phyloP scores from a whole-genome alignment of 2,797 vertebrate species.

The Diplodus puntazzo region DNA sequence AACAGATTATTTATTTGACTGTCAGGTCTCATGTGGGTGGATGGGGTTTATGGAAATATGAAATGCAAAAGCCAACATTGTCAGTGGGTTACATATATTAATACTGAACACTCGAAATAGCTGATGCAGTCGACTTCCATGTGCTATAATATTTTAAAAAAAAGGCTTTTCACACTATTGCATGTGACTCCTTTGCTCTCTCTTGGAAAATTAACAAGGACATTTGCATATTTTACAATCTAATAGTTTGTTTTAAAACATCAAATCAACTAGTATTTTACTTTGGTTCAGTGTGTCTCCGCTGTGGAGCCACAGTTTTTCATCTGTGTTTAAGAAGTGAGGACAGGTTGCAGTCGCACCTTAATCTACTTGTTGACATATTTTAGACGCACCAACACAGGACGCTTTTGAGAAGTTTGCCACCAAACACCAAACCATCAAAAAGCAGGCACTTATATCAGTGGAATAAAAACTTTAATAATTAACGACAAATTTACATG shows the following conservation, averaged over 20 bases:
- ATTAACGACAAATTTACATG: not conserved
- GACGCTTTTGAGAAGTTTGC: no score
- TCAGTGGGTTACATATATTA: slow-evolving; percentile 25
- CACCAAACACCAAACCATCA: not conserved
- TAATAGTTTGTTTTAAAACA: not conserved
- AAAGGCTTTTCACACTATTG: slow-evolving; percentile 6
- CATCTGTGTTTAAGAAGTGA: not conserved
- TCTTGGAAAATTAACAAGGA: not conserved
- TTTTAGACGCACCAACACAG: not conserved
- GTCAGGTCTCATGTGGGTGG: slow-evolving; percentile 36
- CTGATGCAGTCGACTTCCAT: slow-evolving; percentile 12
- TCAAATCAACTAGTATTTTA: not conserved
- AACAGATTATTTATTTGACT: slow-evolving; percentile 35
- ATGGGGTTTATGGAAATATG: slow-evolving; percentile 29
- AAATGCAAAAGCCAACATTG: slow-evolving; percentile 33
- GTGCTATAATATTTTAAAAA: not conserved
- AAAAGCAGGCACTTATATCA: not conserved
- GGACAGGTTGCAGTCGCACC: not conserved
- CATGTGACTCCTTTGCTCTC: not conserved
- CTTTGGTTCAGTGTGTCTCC: not conserved
- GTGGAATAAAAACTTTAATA: not conserved
- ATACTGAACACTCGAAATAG: slow-evolving; percentile 15
- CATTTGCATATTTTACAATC: slow-evolving; percentile 6
- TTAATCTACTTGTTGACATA: not conserved
- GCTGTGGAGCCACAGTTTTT: not conserved